phyloP scores from a whole-genome alignment of 2,888 invertebrate genomes.

The Embidobia sp. region DNA sequence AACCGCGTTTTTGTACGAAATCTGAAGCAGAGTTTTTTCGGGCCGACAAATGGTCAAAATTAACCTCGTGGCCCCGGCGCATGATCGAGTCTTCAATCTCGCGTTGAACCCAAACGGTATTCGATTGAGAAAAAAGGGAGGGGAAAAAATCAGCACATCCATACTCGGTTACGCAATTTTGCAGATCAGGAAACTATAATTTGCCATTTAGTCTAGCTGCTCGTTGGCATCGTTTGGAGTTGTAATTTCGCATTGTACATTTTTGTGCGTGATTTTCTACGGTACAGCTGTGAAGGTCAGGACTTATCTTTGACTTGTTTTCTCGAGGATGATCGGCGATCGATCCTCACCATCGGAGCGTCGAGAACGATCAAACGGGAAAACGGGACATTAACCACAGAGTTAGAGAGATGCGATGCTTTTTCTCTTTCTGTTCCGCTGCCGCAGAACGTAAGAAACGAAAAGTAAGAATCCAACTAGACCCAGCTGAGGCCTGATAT shows the following conservation, averaged over 20 bases:
- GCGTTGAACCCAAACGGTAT: slow-evolving; percentile 28
- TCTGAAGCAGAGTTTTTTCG: too few relatives aligned
- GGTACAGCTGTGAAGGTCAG: slow-evolving; percentile 62
- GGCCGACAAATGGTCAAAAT: not conserved
- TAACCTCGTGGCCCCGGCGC: not conserved
- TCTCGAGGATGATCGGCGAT: slow-evolving; percentile 57
- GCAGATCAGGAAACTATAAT: slow-evolving; percentile 60
- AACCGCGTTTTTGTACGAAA: too few relatives aligned
- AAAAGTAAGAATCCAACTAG: slow-evolving; percentile 64
- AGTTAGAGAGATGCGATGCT: slow-evolving; percentile 46
- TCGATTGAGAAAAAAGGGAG: not conserved
- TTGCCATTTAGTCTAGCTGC: slow-evolving; percentile 53
- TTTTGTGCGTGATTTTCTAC: slow-evolving; percentile 44
- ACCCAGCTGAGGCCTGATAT: too few relatives aligned
- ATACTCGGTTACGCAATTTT: slow-evolving; percentile 60
- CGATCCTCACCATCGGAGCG: slow-evolving; percentile 62
- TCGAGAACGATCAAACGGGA: slow-evolving; percentile 76
- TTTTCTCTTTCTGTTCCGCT: slow-evolving; percentile 27
- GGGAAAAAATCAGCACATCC: slow-evolving; percentile 5
- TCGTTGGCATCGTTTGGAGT: slow-evolving; percentile 58
- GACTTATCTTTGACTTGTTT: slow-evolving; percentile 63
- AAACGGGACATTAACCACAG: slow-evolving; percentile 79
- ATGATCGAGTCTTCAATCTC: too few relatives aligned
- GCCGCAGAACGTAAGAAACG: slow-evolving; percentile 69
- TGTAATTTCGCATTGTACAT: slow-evolving; percentile 55